Base-by-base conservation (phyloP, 2,797 vertebrate genomes). In the Okamejei kenojei region DNA sequence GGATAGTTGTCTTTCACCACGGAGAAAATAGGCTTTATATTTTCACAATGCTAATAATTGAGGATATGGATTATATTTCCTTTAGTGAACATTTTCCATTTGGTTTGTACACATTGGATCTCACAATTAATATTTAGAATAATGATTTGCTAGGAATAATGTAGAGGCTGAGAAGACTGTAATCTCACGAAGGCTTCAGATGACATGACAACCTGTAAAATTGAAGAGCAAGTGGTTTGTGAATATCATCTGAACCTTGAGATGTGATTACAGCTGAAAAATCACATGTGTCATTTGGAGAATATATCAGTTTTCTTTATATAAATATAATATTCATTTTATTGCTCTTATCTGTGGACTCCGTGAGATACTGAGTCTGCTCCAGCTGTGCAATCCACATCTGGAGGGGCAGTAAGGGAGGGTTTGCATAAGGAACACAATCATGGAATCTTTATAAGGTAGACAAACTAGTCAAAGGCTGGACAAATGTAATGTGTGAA, bases 151-250 rank as follows among this genome's bases (percentile, higher is more conserved):
- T 74, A 38, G 45, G 23, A 92, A 38, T 73, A 71, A 92, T 74
- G n/a, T n/a, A n/a, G n/a, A n/a, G n/a, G n/a, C n/a, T n/a, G 45
- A 38, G 21, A 76, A n/a, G 68, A 54, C 90, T 29, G 35, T 15
- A 76, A 92, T 92, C 90, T 92, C 90, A 92, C 21, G 54, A 76
- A 88, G 58, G 81, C 71, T 92, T 92, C 71, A 13, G 38, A 76
- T 54, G 90, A 76, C 71, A 73, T 92, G 68, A 76, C 73, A 92
- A 92, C 35, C 90, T 92, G 90, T 92, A 71, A 92, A 92, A 76
- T 92, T 73, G 90, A 92, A 92, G 90, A 54, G 68, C 90, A 92
- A 92, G 73, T 76, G 38, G 19, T 76, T 88, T 74, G 23, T 76
- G 73, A 92, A 92, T n/a, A 26, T 92, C 71, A 76, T 92, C 26